Base-by-base conservation (phyloP, 2,113 vertebrate genomes). In the Tursiops truncatus region DNA sequence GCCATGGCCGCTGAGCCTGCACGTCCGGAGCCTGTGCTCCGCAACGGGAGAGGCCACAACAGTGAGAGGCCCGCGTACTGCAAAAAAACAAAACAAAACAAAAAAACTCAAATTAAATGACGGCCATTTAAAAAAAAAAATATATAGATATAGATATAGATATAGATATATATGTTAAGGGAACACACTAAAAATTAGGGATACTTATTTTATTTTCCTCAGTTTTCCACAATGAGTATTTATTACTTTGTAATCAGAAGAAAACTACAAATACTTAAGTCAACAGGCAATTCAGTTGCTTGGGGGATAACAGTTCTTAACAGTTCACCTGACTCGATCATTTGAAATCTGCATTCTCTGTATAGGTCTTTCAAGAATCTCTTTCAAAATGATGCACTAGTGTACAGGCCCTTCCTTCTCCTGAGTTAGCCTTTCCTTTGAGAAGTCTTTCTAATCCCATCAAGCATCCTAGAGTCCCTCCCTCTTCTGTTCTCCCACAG, bases 321-420 rank as follows among this genome's bases (percentile, higher is more conserved):
- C 11, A 6, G 10, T 14, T 31, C 47, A 14, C 25, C 53, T 12
- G 13, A 31, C 38, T n/a, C 62, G 18, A 3, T 8, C 33, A n/a
- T n/a, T 31, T 17, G 79, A 15, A 41, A 89, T 18, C 50, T 17
- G 1, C 3, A 18, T 31, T 71, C 33, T 81, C 31, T 13, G 28
- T 41, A 70, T 0, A 14, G n/a, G 20, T 31, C 50, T 20, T 60
- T 23, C 60, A 14, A 20, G 25, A 38, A 4, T 33, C 36, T 70
- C 44, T 14, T 36, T 41, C 10, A 17, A 12, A 33, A 15, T 20
- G 3, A 4, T 0, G 5, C 10, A 8, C 9, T 0, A 17, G n/a
- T 4, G 2, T 2, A 2, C 5, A 31, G 60, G 50, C 11, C 56
- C 25, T 50, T 3, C 53, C 71, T 65, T 20, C n/a, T 23, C 2